Conservation (phyloP, 2,797 vertebrate genomes). For the Platyrinchus mystaceus region DNA sequence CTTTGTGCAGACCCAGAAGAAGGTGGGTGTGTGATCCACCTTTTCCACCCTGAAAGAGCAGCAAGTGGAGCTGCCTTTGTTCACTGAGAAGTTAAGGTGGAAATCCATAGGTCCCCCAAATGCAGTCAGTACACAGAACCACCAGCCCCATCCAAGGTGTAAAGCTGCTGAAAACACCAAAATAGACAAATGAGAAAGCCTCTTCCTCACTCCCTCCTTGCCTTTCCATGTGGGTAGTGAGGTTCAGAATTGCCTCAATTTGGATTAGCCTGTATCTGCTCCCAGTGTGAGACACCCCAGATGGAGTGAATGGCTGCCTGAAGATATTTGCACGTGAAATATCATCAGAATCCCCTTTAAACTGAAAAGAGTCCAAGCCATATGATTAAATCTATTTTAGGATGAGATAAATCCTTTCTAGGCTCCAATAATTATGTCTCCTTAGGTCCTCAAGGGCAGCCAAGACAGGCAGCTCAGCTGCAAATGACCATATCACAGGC, state of each 20-base stretch:
- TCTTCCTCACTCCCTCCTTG: background rate
- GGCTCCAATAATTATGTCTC: background rate
- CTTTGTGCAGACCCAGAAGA: rapidly evolving
- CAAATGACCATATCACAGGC: background rate
- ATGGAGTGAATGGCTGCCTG: background rate
- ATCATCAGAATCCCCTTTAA: background rate
- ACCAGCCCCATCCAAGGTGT: background rate
- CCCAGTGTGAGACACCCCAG: background rate
- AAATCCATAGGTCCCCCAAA: background rate
- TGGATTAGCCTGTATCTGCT: background rate
- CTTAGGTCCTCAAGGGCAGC: background rate
- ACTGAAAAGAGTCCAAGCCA: background rate
- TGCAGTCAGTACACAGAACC: background rate
- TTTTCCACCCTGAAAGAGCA: background rate
- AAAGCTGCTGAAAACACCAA: background rate
- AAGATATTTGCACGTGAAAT: background rate
- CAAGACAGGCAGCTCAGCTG: background rate
- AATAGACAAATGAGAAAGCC: background rate
- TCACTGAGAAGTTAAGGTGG: background rate
- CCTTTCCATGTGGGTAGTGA: background rate
- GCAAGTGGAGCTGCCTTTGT: background rate
- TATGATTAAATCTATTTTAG: background rate
- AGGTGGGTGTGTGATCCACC: background rate
- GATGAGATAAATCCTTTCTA: background rate
- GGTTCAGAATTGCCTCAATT: background rate